These are phyloP conservation scores for Brienomyrus brachyistius DNA, from an alignment of 2,113 vertebrate genomes.

Conservation along the genomic window DNA sequence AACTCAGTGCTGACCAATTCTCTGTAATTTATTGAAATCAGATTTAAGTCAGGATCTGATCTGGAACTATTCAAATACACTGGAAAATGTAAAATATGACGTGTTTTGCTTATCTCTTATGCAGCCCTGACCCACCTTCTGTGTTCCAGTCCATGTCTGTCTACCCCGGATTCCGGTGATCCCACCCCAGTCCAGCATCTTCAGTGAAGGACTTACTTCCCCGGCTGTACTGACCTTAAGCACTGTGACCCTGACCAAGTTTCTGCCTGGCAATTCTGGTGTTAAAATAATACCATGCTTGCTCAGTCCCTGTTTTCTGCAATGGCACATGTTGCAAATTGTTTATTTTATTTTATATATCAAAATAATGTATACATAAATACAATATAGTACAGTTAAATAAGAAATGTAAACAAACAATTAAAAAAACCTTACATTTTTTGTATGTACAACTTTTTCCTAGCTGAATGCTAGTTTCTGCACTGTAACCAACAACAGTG, in stretches of 20 bases:
- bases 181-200: not conserved
- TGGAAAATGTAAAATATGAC: not conserved
- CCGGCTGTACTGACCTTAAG: not conserved
- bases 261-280: no score
- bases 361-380: constrained; percentile 17
- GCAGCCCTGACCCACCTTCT: not conserved
- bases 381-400: constrained; percentile 10
- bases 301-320: not conserved
- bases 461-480: not conserved
- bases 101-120: not conserved
- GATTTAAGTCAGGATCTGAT: not conserved
- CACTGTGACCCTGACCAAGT: not conserved
- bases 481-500: not conserved
- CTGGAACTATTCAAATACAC: not conserved
- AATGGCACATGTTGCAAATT: not conserved
- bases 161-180: not conserved
- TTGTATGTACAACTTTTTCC: constrained; percentile 10
- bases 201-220: not conserved
- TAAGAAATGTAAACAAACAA: not conserved
- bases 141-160: not conserved
- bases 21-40: not conserved
- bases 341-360: not conserved
- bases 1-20: not conserved
- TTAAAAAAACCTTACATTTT: not conserved
- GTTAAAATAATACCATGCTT: not conserved